Base-by-base conservation (phyloP, 2,113 vertebrate species). In the Dissostichus mawsoni region DNA sequence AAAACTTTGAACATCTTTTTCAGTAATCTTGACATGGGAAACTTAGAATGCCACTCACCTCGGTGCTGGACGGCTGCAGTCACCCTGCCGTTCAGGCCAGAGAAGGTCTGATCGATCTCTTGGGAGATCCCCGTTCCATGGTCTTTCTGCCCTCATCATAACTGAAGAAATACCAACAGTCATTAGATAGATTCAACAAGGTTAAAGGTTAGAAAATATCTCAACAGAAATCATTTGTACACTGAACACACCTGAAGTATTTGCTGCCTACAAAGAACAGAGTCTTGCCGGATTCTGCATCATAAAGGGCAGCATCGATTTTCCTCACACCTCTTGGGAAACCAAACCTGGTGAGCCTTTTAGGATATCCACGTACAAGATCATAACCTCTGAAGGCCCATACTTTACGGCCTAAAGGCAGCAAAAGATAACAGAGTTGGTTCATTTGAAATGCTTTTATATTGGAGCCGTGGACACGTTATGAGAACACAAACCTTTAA, bases 301-400 rank as follows among this genome's bases (percentile, higher is more conserved):
- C 93, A 44, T 76, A 94, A 51, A 97, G 90, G 57, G 95, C 96
- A 1, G 97, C 98, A 20, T 96, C 93, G 4, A 99, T 89, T 71
- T 94, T 96, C 80, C 74, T 93, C 29, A 98, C 67, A 0, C 29
- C 83, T 67, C 78, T 90, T 0, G 97, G 96, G 44, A 99, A 92
- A 20, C 96, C 95, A 1, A 96, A 82, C 4, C 0, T 93, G 67
- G 91, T 78, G 29, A 99, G 16, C 8, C 93, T 1, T 79, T 76
- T 95, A 13, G 97, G 97, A 47, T 96, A 98, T 23, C 94, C 95
- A 9, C 3, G 69, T 4, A 72, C 75, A 13, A 96, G 16, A 0
- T 97, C 90, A 51, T 96, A 97, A 41, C 94, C 97, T 8, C 18
- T 90, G 78, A 98, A 71, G 55, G 94, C 93, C 97, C 97, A 99